Evolutionary conservation across 2,113 vertebrate genomes (phyloP), one percentile per base, ranked within the genome.

Genomic region (Dipodomys ordii): DNA sequence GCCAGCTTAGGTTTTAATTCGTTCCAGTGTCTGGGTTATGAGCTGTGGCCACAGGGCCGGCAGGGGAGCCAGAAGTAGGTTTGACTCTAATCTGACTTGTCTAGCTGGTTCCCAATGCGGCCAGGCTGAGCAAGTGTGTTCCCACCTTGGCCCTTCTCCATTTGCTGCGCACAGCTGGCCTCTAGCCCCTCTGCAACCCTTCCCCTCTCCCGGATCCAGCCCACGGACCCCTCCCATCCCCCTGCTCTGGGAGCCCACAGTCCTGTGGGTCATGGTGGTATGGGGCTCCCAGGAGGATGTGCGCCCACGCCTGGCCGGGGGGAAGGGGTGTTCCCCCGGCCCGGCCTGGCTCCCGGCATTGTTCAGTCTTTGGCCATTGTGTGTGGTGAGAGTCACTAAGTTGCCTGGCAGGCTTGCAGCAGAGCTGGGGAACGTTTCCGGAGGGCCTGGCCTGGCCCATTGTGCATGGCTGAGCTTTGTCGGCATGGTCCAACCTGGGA

Each of bases 51-150:
- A 44, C 5, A 0, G 35, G 30, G 1, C 79, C n/a, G 32, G 60
- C 79, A 30, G 35, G 25, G 35, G 81, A 93, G 81, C 93, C 94
- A 95, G 87, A 95, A 95, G 90, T 91, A 91, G 90, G 82, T 87
- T 53, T 39, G 78, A 77, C 57, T 87, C 73, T 94, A 92, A 96
- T 95, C 94, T 81, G 87, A 81, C 93, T 89, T 32, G 6, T 49
- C 93, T 84, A 90, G 71, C 92, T 76, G 92, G 89, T 85, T 88
- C 90, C 68, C 72, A 67, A 32, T 2, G 49, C 39, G 35, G 93
- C 85, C 88, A 72, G 82, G 2, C n/a, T 7, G 46, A n/a, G 73
- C 53, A 44, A 13, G 46, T 60, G 19, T 25, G 27, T 76, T 20
- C 82, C 83, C 64, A 25, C 62, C 68, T 22, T 7, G 0, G 4